Evolutionary conservation across 2,797 vertebrate genomes (phyloP).

Genomic region (Galaxias olidus): DNA sequence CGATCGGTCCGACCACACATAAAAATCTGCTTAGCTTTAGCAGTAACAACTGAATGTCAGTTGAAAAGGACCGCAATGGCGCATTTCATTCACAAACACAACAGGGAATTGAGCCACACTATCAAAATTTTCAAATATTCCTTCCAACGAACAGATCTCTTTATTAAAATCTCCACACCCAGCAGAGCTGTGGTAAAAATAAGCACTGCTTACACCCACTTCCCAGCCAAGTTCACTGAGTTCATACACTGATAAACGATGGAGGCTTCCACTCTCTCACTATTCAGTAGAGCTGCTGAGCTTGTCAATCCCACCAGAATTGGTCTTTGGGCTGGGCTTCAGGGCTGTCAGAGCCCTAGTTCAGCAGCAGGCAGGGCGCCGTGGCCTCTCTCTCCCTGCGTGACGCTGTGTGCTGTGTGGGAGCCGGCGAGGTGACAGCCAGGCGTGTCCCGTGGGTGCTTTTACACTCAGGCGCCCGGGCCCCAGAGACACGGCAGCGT

Average conservation of each 20-base stretch:
- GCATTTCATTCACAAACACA: too few relatives aligned
- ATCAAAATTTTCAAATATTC: neutral
- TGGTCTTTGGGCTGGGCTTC: constrained; percentile 3
- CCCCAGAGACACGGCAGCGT: neutral
- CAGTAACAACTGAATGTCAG: too few relatives aligned
- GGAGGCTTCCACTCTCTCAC: constrained; percentile 10
- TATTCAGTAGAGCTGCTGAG: constrained; percentile 7
- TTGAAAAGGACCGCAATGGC: neutral
- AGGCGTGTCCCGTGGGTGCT: neutral
- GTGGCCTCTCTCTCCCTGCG: neutral
- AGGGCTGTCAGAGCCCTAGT: constrained; percentile 6
- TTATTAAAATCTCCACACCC: constrained; percentile 1
- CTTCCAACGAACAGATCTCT: neutral
- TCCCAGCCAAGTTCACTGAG: too few relatives aligned
- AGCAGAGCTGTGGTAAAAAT: neutral
- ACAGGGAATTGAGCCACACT: too few relatives aligned
- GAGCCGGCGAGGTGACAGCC: neutral
- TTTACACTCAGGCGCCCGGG: neutral
- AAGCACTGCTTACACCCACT: too few relatives aligned
- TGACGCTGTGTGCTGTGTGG: constrained; percentile 1
- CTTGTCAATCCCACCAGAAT: neutral
- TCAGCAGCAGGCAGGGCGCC: neutral
- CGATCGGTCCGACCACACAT: neutral
- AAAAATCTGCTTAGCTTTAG: too few relatives aligned
- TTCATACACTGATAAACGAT: too few relatives aligned